Evolutionary conservation across 2,797 vertebrate genomes (phyloP).

Genomic region (Sarcophilus harrisii): DNA sequence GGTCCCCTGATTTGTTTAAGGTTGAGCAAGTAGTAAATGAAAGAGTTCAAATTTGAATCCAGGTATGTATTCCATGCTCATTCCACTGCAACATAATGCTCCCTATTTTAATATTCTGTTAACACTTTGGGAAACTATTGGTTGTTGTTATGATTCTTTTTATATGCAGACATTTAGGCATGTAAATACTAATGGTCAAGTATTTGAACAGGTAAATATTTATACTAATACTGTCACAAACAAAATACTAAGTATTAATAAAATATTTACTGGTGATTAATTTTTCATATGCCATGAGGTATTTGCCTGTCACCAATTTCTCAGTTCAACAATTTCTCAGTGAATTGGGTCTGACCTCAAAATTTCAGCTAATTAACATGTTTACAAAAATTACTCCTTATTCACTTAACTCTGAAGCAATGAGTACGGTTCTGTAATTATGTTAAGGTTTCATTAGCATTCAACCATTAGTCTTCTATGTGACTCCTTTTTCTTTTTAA

Average conservation of each 20-base stretch:
- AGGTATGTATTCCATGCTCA: neutral
- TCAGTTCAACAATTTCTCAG: slow-evolving; percentile 64
- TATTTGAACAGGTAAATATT: slow-evolving; percentile 69
- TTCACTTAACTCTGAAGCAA: slow-evolving; percentile 69
- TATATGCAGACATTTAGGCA: slow-evolving; percentile 46
- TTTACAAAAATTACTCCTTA: slow-evolving; percentile 71
- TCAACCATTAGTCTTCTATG: slow-evolving; percentile 42
- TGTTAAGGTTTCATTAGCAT: slow-evolving; percentile 54
- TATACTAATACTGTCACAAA: slow-evolving; percentile 56
- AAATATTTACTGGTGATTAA: slow-evolving; percentile 60
- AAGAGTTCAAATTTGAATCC: neutral
- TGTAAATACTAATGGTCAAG: slow-evolving; percentile 54
- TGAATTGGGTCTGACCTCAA: slow-evolving; percentile 63
- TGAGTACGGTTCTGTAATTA: slow-evolving; percentile 25
- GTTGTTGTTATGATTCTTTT: neutral
- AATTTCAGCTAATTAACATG: slow-evolving; percentile 71
- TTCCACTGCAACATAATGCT: neutral
- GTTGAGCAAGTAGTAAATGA: neutral
- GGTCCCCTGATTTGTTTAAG: neutral
- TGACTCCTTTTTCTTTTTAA: slow-evolving; percentile 52
- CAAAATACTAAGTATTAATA: slow-evolving; percentile 59
- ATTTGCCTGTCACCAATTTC: slow-evolving; percentile 57
- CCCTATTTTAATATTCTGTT: slow-evolving; percentile 31
- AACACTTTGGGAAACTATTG: slow-evolving; percentile 1
- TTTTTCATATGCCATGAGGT: slow-evolving; percentile 56